Evolutionary conservation across 2,113 vertebrate genomes (phyloP), one percentile per base, ranked within the genome.

Genomic region (Forbesichthys papilliferus): DNA sequence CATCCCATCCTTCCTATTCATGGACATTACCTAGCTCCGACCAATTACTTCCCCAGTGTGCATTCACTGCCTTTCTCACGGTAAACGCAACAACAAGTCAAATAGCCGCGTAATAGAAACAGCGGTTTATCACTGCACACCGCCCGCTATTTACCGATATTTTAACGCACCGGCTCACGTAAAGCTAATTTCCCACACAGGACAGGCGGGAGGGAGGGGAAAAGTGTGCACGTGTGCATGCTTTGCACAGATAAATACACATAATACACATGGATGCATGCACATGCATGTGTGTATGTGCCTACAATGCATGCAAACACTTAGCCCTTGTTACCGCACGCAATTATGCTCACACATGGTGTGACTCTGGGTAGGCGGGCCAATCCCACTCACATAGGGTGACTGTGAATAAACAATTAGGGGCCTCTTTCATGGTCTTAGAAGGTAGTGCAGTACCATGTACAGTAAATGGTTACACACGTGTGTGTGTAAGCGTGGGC

Each of bases 11-110:
- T 66, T 62, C n/a, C 52, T 33, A 16, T 48, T 78, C 11, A 74
- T 47, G 49, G 65, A 16, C 77, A 63, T 12, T 20, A 69, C 62
- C 64, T 77, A 61, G 27, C 18, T 61, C 0, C 1, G 10, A 0
- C 65, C 7, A 62, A 74, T 75, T 67, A 53, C 64, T 67, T 49
- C 61, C 61, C 55, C 74, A 60, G 75, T 63, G 65, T 71, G 18
- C 68, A 65, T 42, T 61, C 2, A 58, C 65, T 53, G 65, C 0
- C 70, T 87, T 90, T 90, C 84, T 91, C 88, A 88, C 87, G 86
- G 78, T 88, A 83, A 86, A 84, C 5, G 57, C 48, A 27, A 55
- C 69, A 72, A 73, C 61, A 72, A 73, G 75, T 78, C 71, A 83
- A 86, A 86, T 81, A 83, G 71, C 73, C 73, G 54, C 78, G 75